Evolutionary conservation across 1,140 invertebrate species (phyloP).

Genomic region (Aphaenogaster floridana): DNA sequence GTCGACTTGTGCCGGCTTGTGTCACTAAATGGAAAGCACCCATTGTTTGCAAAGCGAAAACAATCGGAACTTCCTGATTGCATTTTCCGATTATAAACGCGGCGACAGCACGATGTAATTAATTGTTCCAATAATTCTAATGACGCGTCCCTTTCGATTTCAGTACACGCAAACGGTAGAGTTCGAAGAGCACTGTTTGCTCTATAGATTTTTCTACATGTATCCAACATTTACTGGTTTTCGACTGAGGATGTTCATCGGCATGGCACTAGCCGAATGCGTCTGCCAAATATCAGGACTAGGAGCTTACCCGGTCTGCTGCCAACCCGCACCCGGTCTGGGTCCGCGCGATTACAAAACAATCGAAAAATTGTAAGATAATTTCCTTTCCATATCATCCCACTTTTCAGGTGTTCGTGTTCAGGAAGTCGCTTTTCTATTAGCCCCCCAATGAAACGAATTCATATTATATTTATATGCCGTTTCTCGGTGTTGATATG

Average conservation of each 20-base stretch:
- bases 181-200: slow-evolving; percentile 89
- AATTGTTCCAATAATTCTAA: not conserved
- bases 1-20: too few relatives aligned
- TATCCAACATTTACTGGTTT: slow-evolving; percentile 95
- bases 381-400: not conserved
- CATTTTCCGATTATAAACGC: not conserved
- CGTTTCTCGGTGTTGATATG: not conserved
- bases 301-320: slow-evolving; percentile 94
- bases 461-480: not conserved
- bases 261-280: slow-evolving; percentile 96
- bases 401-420: slow-evolving; percentile 12
- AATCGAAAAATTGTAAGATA: slow-evolving; percentile 79
- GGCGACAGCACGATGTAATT: not conserved
- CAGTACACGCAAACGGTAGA: slow-evolving; percentile 91
- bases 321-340: slow-evolving; percentile 91
- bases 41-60: not conserved
- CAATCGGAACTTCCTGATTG: not conserved
- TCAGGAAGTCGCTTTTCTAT: not conserved
- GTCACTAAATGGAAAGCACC: too few relatives aligned
- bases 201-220: slow-evolving; percentile 94
- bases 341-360: slow-evolving; percentile 90
- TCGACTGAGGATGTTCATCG: slow-evolving; percentile 95
- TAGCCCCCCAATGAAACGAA: not conserved
- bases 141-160: slow-evolving; percentile 79
- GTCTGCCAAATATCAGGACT: slow-evolving; percentile 96